phyloP scores from a whole-genome alignment of 2,888 invertebrate genomes.

The Endotricha flammealis region DNA sequence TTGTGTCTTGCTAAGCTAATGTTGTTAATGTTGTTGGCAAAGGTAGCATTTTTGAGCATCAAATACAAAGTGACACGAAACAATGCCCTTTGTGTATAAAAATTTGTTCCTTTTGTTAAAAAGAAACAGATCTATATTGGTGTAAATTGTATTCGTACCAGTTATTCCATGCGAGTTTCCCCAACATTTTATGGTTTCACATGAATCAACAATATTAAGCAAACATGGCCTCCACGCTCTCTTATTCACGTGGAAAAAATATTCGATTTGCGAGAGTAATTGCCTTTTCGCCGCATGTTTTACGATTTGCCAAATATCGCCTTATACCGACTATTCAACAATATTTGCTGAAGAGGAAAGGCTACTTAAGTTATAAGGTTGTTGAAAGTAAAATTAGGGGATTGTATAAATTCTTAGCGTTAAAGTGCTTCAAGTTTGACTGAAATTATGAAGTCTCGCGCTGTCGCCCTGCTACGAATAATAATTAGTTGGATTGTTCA shows the following conservation, averaged over 20 bases:
- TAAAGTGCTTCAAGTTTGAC: constrained; percentile 49
- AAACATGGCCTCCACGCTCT: constrained; percentile 5
- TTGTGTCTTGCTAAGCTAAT: no score
- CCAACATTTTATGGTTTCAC: constrained; percentile 2
- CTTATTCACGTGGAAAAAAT: constrained; percentile 2
- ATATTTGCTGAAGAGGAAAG: constrained; percentile 17
- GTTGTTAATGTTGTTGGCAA: no score
- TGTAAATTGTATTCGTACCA: no score
- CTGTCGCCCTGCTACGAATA: constrained; percentile 43
- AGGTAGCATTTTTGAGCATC: no score
- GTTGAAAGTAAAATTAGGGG: constrained; percentile 40
- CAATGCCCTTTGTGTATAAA: no score
- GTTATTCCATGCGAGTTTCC: background rate
- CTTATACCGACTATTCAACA: no score
- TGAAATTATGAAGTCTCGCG: constrained; percentile 59
- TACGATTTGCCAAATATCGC: constrained; percentile 10
- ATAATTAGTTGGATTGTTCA: constrained; percentile 50
- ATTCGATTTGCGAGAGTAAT: constrained; percentile 12
- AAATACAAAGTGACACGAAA: no score
- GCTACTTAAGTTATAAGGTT: constrained; percentile 28
- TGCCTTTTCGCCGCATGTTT: constrained; percentile 14
- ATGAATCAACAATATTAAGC: constrained; percentile 8
- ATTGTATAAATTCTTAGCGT: constrained; percentile 49
- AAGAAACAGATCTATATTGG: no score
- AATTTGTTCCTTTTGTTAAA: no score